Conservation (phyloP, 1,140 invertebrate species). For the Portunus trituberculatus region DNA sequence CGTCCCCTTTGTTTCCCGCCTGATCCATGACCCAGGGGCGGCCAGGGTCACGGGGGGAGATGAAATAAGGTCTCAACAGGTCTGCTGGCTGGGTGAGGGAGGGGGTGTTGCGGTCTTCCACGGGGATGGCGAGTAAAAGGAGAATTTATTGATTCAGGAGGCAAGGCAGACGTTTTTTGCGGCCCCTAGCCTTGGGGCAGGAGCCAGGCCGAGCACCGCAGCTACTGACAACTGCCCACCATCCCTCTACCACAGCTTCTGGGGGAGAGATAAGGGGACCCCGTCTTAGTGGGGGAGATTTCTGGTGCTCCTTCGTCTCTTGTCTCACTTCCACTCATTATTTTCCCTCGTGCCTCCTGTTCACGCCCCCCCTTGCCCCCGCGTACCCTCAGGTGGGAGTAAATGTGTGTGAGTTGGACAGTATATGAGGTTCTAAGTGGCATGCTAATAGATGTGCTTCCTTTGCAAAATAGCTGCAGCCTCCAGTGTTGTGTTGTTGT, state of each 20-base stretch:
- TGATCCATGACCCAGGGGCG: neutral
- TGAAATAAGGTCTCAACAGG: neutral
- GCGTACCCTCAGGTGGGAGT: neutral
- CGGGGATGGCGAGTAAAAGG: conserved; percentile 25
- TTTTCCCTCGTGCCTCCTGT: neutral
- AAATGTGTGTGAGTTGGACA: neutral
- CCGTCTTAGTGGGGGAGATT: neutral
- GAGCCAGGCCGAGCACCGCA: conserved; percentile 38
- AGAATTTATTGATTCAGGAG: conserved; percentile 73
- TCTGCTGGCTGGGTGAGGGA: conserved; percentile 1
- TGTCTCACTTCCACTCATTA: neutral
- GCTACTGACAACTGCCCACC: conserved; percentile 38
- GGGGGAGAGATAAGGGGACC: neutral
- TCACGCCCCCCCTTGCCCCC: neutral
- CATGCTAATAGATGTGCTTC: neutral
- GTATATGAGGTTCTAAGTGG: neutral
- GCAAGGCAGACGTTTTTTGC: conserved; percentile 73
- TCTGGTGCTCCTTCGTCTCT: neutral
- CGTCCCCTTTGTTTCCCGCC: conserved; percentile 67
- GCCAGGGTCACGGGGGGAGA: neutral
- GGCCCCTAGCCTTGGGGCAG: conserved; percentile 70
- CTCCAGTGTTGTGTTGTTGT: no score
- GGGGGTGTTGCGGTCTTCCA: conserved; percentile 23
- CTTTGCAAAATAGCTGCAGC: neutral
- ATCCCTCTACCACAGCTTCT: neutral